Conservation (phyloP, 2,888 invertebrate species). For the Linnaemya tessellans region DNA sequence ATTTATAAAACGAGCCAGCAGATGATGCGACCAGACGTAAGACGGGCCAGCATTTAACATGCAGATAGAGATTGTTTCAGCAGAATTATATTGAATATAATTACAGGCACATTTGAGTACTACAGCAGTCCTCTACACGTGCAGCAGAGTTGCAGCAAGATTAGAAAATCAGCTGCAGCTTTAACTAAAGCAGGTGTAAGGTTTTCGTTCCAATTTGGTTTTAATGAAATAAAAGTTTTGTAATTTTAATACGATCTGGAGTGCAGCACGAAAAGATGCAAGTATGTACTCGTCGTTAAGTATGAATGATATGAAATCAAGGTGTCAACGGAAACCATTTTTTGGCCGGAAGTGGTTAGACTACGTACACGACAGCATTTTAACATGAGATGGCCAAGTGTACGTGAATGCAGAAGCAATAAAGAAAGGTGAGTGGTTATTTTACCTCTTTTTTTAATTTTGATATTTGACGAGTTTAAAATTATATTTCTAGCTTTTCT, state of each 20-base stretch:
- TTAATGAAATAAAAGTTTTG: background rate
- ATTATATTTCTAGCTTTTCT: too few species aligned
- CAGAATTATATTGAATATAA: background rate
- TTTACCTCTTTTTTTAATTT: too few species aligned
- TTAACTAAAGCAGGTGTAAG: too few species aligned
- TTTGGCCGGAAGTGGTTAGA: constrained; percentile 54
- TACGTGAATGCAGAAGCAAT: too few species aligned
- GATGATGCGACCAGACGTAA: background rate
- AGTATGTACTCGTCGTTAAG: constrained; percentile 29
- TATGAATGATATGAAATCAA: background rate
- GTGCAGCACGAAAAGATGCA: background rate
- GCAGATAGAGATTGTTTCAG: background rate
- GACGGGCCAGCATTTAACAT: background rate
- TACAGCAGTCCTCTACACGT: too few species aligned
- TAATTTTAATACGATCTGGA: background rate
- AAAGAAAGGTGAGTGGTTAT: too few species aligned
- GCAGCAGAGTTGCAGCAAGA: background rate
- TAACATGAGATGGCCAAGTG: too few species aligned
- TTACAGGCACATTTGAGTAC: background rate
- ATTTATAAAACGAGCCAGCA: background rate
- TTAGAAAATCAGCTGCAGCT: background rate
- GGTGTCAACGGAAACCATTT: constrained; percentile 51
- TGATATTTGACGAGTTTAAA: too few species aligned
- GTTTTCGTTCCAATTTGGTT: too few species aligned
- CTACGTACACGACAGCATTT: constrained; percentile 3